Percentiles rank a stretch among this genome's conserved stretches.
phyloP scores from a whole-genome alignment of 2,113 vertebrate species.

The Antechinus flavipes region DNA sequence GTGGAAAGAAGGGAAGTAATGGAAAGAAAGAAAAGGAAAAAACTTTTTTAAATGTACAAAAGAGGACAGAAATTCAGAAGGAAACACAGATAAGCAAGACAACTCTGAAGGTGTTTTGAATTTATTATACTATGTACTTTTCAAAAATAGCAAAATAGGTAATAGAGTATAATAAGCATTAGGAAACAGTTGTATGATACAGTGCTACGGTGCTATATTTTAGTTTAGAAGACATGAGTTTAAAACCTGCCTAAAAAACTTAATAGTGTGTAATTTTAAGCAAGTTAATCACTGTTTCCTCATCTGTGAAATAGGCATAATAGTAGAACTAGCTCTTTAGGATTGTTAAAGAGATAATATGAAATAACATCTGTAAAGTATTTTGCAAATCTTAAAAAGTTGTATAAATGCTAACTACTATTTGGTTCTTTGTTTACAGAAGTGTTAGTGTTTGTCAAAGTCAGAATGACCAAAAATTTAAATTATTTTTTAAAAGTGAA shows the following conservation, averaged over 20 bases:
- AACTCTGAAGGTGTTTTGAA: no score
- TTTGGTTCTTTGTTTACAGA: background rate
- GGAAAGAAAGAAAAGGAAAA: background rate
- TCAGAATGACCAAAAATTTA: conserved; percentile 21
- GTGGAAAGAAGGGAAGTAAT: background rate
- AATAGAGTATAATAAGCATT: background rate
- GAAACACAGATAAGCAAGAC: background rate
- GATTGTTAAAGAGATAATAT: background rate
- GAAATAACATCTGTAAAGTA: background rate
- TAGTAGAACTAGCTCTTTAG: background rate
- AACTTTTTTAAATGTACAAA: background rate
- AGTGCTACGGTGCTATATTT: background rate
- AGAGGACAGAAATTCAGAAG: background rate
- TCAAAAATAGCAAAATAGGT: background rate
- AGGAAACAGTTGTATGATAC: background rate
- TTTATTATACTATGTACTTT: background rate
- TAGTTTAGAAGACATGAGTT: background rate
- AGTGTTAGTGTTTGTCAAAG: background rate
- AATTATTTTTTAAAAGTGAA: conserved; percentile 19
- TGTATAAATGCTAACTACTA: background rate
- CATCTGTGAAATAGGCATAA: background rate
- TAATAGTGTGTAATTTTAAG: background rate
- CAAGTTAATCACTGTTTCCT: background rate
- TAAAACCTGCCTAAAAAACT: background rate
- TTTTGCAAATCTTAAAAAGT: background rate